Evolutionary conservation across 2,888 invertebrate species (phyloP).

Genomic region (Doris montereyensis): DNA sequence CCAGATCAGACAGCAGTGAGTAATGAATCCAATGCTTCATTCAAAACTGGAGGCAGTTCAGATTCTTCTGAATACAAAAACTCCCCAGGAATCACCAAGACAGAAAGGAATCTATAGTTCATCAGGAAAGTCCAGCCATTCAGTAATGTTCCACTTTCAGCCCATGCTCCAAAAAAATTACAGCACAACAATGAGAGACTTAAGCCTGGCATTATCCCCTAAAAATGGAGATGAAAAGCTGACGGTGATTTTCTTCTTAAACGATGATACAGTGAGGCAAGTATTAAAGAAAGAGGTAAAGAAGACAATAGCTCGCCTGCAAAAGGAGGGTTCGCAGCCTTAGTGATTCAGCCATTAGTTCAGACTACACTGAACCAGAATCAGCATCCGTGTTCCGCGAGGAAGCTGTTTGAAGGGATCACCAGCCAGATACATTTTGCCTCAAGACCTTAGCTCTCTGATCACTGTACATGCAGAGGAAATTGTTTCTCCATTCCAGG

Average conservation of each 20-base stretch:
- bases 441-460: not conserved
- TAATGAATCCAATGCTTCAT: not conserved
- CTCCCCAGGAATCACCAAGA: constrained; percentile 52
- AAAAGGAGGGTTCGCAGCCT: constrained; percentile 53
- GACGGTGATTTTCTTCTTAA: too few relatives aligned
- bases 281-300: constrained; percentile 50
- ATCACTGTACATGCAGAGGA: not conserved
- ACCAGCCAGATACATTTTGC: not conserved
- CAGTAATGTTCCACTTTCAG: too few relatives aligned
- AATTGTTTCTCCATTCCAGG: not conserved
- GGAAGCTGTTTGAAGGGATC: not conserved
- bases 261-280: constrained; percentile 25
- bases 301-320: constrained; percentile 52
- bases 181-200: not conserved
- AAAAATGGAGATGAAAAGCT: too few relatives aligned
- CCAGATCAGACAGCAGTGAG: constrained; percentile 16
- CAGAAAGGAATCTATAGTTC: not conserved
- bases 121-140: too few relatives aligned
- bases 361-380: constrained; percentile 66
- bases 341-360: constrained; percentile 68
- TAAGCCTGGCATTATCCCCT: too few relatives aligned
- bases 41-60: constrained; percentile 36
- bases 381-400: constrained; percentile 55
- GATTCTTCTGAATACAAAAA: constrained; percentile 53
- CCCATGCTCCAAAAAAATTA: too few relatives aligned